These are phyloP conservation scores for Hippocampus zosterae DNA, from an alignment of 2,113 vertebrate species.

Conservation along the genomic window DNA sequence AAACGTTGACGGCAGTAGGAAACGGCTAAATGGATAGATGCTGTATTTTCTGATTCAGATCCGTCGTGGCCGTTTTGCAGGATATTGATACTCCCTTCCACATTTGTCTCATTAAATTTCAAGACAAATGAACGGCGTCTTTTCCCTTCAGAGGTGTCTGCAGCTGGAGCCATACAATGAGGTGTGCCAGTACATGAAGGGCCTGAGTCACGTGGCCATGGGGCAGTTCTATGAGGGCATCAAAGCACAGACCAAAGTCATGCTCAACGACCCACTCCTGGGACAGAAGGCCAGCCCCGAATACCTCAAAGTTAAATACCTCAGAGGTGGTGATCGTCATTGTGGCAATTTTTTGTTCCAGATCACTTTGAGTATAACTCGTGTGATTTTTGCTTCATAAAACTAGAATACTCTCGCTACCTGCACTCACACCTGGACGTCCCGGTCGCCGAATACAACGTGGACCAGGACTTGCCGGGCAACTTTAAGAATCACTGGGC, in stretches of 20 bases:
- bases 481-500: conserved; percentile 98
- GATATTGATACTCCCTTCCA: too few species aligned
- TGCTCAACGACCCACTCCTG: conserved; percentile 93
- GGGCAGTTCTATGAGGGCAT: conserved; percentile 98
- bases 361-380: background rate
- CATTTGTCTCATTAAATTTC: background rate
- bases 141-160: conserved; percentile 80
- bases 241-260: conserved; percentile 97
- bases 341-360: background rate
- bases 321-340: conserved; percentile 78
- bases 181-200: conserved; percentile 98
- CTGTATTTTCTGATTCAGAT: too few species aligned
- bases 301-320: conserved; percentile 97
- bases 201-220: conserved; percentile 93
- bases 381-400: background rate
- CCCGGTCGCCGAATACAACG: conserved; percentile 88
- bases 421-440: conserved; percentile 93
- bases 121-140: background rate
- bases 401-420: conserved; percentile 93
- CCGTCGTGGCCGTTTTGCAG: too few species aligned
- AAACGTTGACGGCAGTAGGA: background rate
- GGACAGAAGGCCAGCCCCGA: conserved; percentile 96
- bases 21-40: too few species aligned
- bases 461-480: conserved; percentile 88
- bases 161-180: conserved; percentile 95